Conservation (phyloP, 2,888 invertebrate genomes). For the Tillus elongatus region DNA sequence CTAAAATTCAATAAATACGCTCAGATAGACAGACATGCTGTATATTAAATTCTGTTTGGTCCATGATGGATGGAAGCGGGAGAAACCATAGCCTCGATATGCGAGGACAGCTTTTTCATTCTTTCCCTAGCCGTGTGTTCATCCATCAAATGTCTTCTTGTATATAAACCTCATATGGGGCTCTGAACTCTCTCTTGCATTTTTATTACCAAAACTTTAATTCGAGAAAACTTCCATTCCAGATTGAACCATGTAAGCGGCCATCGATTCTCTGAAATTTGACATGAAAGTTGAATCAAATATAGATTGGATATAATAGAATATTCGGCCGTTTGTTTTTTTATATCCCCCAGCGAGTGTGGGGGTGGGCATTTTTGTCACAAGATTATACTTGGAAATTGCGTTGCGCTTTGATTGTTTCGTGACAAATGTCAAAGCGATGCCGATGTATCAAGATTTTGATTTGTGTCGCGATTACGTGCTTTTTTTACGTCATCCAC, state of each 20-base stretch:
- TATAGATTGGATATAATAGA: too few species aligned
- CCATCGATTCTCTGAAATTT: constrained; percentile 23
- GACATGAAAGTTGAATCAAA: constrained; percentile 24
- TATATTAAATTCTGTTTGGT: constrained; percentile 35
- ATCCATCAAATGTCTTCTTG: constrained; percentile 33
- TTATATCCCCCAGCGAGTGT: too few species aligned
- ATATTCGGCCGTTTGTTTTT: constrained; percentile 1
- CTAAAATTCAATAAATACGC: constrained; percentile 15
- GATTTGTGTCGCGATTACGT: too few species aligned
- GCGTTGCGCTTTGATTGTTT: too few species aligned
- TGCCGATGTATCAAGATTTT: too few species aligned
- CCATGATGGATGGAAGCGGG: constrained; percentile 33
- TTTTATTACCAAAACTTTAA: constrained; percentile 30
- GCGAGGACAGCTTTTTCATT: constrained; percentile 29
- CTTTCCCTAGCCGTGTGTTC: constrained; percentile 29
- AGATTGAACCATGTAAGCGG: constrained; percentile 19
- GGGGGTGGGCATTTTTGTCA: too few species aligned
- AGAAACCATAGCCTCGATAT: constrained; percentile 22
- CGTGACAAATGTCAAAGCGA: too few species aligned
- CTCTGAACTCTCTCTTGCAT: constrained; percentile 22
- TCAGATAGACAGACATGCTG: constrained; percentile 24
- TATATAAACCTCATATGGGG: constrained; percentile 24
- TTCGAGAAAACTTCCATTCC: constrained; percentile 20
- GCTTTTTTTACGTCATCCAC: too few species aligned
- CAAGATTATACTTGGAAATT: too few species aligned